These are phyloP conservation scores for Ceraclea dissimilis DNA, from an alignment of 2,888 invertebrate genomes.

Conservation along the genomic window DNA sequence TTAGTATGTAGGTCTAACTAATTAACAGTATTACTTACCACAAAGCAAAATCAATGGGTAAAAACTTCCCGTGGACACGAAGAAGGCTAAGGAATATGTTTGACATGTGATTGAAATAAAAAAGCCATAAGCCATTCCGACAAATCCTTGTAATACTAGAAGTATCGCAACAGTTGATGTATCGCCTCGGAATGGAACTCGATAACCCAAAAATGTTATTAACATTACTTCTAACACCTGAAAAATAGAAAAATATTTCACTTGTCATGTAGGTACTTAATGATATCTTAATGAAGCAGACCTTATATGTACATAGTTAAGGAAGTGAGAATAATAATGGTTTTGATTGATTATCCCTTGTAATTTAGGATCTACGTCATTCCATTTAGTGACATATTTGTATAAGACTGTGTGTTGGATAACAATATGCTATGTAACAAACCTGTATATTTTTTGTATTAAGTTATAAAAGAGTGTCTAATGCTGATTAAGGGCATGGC, in stretches of 20 bases:
- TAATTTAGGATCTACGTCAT: no score
- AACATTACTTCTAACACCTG: slow-evolving; percentile 50
- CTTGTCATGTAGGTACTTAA: neutral
- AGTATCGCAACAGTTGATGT: slow-evolving; percentile 52
- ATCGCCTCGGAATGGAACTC: slow-evolving; percentile 56
- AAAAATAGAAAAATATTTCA: slow-evolving; percentile 34
- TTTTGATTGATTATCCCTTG: no score
- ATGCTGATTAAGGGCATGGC: no score
- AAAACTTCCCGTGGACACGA: slow-evolving; percentile 79
- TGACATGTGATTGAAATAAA: slow-evolving; percentile 73
- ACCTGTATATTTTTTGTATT: no score
- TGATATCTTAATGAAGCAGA: neutral
- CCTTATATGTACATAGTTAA: neutral
- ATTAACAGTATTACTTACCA: no score
- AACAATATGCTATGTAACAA: no score
- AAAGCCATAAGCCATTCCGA: slow-evolving; percentile 84
- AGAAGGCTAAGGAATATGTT: slow-evolving; percentile 75
- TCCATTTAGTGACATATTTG: no score
- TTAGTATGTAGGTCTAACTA: neutral
- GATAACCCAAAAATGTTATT: slow-evolving; percentile 54
- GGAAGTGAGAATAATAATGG: neutral
- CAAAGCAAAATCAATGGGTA: slow-evolving; percentile 83
- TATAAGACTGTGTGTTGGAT: no score
- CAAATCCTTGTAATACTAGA: slow-evolving; percentile 64
- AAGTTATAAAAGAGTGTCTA: no score